These are phyloP conservation scores for Pheucticus melanocephalus DNA, from an alignment of 2,113 vertebrate species.

Conservation along the genomic window DNA sequence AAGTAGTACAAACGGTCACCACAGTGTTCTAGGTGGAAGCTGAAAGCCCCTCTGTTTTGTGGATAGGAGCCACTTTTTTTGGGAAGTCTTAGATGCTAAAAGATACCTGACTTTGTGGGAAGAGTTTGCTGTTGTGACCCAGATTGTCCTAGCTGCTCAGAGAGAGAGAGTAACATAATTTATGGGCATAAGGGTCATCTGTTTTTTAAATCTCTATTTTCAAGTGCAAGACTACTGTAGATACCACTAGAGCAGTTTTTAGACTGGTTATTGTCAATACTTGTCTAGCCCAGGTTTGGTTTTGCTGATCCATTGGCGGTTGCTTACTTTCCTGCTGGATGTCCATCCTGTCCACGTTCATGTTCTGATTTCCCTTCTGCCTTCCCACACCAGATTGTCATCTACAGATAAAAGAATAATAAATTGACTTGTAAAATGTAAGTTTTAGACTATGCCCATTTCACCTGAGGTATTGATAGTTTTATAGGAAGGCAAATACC, in stretches of 20 bases:
- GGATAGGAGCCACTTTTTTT: neutral
- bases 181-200: neutral
- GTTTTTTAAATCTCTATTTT: neutral
- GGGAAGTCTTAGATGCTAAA: neutral
- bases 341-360: fast-evolving
- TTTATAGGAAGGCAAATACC: neutral
- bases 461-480: neutral
- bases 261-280: neutral
- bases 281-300: neutral
- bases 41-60: neutral
- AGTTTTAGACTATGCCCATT: neutral
- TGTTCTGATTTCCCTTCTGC: neutral
- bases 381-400: neutral
- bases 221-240: neutral
- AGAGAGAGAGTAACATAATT: neutral
- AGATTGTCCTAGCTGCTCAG: neutral
- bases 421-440: neutral
- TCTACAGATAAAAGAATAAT: neutral
- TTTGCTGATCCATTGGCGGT: neutral
- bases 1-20: fast-evolving
- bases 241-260: neutral
- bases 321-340: neutral
- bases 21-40: neutral
- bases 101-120: neutral
- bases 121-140: neutral